Conservation (phyloP, 2,113 vertebrate species). For the Ibidorhyncha struthersii region DNA sequence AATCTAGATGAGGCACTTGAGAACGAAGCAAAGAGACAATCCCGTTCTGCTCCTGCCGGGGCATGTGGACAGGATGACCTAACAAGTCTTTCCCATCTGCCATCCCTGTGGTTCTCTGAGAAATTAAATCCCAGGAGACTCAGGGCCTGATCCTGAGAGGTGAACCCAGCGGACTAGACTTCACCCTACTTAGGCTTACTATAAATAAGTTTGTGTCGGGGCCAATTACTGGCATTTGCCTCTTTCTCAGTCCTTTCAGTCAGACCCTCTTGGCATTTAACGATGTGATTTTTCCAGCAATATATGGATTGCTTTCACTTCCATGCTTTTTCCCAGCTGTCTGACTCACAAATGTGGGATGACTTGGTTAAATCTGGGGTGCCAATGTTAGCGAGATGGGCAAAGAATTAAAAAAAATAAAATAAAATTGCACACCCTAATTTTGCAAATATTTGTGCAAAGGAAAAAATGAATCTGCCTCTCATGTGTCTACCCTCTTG, state of each 20-base stretch:
- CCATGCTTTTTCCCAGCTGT: constrained; percentile 39
- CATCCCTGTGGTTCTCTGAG: constrained; percentile 58
- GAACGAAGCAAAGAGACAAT: not conserved
- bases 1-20: constrained; percentile 43
- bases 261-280: constrained; percentile 47
- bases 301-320: constrained; percentile 8
- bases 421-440: not conserved
- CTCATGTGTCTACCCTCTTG: not conserved
- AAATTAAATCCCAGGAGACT: constrained; percentile 55
- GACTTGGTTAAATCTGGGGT: not conserved
- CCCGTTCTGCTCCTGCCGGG: not conserved
- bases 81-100: constrained; percentile 65
- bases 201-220: constrained; percentile 46
- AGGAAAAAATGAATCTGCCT: not conserved
- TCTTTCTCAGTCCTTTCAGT: constrained; percentile 48
- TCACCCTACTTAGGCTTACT: constrained; percentile 52
- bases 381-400: not conserved
- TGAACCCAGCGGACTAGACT: constrained; percentile 46
- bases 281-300: constrained; percentile 36
- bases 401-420: not conserved
- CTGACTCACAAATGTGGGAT: not conserved
- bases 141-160: constrained; percentile 67
- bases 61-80: constrained; percentile 62
- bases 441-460: constrained; percentile 13
- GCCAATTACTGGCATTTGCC: constrained; percentile 54